Evolutionary conservation across 2,113 vertebrate species (phyloP).

Genomic region (Ornithorhynchus anatinus): DNA sequence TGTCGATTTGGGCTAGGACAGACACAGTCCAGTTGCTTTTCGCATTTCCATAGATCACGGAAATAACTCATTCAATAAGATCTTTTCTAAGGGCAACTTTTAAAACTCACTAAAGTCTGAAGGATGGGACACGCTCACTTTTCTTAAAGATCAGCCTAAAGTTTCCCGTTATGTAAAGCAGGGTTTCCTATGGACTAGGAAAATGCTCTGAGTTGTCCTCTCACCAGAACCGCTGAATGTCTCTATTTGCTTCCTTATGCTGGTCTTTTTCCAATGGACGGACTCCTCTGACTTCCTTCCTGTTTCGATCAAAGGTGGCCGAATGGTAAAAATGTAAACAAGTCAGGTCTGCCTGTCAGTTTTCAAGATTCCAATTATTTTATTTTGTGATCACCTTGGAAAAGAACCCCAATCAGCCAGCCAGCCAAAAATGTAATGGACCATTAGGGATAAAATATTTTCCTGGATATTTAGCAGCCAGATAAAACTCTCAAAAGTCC

Average conservation of each 20-base stretch:
- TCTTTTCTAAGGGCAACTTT: conserved; percentile 15
- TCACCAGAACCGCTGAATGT: conserved; percentile 37
- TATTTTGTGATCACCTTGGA: conserved; percentile 44
- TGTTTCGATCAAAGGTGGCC: conserved; percentile 45
- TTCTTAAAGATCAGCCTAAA: conserved; percentile 32
- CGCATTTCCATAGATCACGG: neutral
- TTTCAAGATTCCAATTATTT: conserved; percentile 35
- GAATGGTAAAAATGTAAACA: conserved; percentile 54
- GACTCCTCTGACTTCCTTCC: conserved; percentile 58
- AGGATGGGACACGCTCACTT: conserved; percentile 20
- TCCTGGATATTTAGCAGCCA: no score
- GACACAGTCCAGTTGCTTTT: neutral
- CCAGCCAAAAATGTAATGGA: no score
- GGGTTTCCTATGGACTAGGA: conserved; percentile 35
- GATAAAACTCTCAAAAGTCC: no score
- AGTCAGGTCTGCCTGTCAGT: conserved; percentile 9
- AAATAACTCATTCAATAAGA: neutral
- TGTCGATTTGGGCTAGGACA: neutral
- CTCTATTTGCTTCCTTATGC: conserved; percentile 53
- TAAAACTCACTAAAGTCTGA: neutral
- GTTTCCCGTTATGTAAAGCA: conserved; percentile 27
- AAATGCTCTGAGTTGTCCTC: conserved; percentile 31
- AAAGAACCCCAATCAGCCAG: conserved; percentile 10
- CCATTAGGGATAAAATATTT: no score
- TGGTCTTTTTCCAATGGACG: conserved; percentile 59